Evolutionary conservation across 2,113 vertebrate species (phyloP).

Genomic region (Rhynchomys soricoides): DNA sequence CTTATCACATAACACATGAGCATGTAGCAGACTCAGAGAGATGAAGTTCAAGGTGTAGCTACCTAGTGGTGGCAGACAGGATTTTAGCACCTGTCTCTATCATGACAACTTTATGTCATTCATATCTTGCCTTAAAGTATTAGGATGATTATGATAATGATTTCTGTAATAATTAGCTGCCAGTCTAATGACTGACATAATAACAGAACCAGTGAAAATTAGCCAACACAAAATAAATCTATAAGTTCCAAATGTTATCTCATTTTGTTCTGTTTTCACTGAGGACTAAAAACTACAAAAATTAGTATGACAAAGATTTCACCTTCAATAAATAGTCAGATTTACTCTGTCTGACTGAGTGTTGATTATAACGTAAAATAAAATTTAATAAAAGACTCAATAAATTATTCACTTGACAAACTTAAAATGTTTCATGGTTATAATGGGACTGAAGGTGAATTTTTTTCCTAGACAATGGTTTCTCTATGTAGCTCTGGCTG

Average conservation of each 20-base stretch:
- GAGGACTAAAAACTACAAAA: neutral
- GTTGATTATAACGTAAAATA: neutral
- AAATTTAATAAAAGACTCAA: conserved; percentile 13
- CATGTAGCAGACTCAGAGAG: neutral
- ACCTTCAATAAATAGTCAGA: neutral
- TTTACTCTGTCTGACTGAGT: conserved; percentile 1
- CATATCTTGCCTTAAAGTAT: neutral
- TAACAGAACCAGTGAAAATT: neutral
- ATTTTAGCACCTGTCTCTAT: neutral
- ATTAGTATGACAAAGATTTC: neutral
- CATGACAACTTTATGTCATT: neutral
- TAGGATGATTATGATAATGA: neutral
- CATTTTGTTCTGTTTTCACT: conserved; percentile 21
- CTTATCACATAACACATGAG: neutral
- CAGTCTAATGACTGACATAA: neutral
- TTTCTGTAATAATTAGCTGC: neutral
- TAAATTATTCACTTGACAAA: neutral
- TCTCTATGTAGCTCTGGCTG: neutral
- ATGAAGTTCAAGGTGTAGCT: conserved; percentile 9
- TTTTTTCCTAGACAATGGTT: neutral
- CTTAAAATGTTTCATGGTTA: neutral
- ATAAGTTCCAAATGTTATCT: neutral
- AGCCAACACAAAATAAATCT: neutral
- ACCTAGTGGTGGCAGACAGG: neutral
- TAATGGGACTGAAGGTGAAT: neutral